Conservation (phyloP, 2,888 invertebrate species). For the Spialia ferax region DNA sequence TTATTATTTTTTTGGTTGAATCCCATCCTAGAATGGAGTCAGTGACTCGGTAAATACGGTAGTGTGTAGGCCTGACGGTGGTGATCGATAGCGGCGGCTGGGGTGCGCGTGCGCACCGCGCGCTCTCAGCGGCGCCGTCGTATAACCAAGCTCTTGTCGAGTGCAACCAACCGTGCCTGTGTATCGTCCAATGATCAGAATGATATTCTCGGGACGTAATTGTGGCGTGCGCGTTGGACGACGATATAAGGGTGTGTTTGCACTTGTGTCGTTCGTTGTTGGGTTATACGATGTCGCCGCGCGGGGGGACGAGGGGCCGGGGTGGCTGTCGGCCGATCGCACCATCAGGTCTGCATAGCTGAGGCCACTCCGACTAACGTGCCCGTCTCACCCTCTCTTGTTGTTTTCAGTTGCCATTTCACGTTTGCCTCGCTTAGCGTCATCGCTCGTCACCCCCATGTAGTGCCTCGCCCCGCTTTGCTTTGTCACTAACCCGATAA, state of each 20-base stretch:
- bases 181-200: constrained; percentile 15
- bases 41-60: constrained; percentile 83
- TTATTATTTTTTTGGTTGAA: constrained; percentile 69
- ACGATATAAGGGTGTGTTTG: not conserved
- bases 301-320: constrained; percentile 45
- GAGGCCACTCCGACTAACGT: constrained; percentile 74
- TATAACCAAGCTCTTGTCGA: constrained; percentile 18
- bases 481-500: constrained; percentile 69
- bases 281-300: constrained; percentile 26
- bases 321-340: constrained; percentile 61
- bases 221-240: not conserved
- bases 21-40: constrained; percentile 81
- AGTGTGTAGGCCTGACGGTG: constrained; percentile 84
- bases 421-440: constrained; percentile 73
- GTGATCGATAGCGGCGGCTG: constrained; percentile 71
- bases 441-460: constrained; percentile 64
- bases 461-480: constrained; percentile 72
- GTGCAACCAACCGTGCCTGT: constrained; percentile 30
- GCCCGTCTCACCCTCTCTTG: constrained; percentile 63
- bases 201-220: not conserved
- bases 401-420: constrained; percentile 71
- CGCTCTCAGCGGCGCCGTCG: constrained; percentile 10
- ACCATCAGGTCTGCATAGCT: constrained; percentile 80
- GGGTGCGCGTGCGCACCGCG: constrained; percentile 30
- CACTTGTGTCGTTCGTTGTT: not conserved